A percentile compares a stretch with the other conserved stretches of the same genome.
Evolutionary conservation across 1,140 invertebrate genomes (phyloP).

Genomic region (Leptinotarsa undecemlineata): DNA sequence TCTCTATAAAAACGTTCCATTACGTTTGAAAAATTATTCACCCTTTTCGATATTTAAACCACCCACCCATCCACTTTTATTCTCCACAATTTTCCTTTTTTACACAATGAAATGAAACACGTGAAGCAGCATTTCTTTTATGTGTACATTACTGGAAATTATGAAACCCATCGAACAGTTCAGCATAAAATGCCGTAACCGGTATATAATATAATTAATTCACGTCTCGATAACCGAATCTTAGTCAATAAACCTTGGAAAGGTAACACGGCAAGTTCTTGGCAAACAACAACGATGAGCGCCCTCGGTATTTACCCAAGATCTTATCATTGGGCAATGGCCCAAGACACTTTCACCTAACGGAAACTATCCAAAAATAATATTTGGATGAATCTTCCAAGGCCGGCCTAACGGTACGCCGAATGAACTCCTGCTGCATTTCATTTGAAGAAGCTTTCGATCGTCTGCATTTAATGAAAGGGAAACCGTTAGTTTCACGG

Average conservation of each 20-base stretch:
- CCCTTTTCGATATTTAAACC: too few relatives aligned
- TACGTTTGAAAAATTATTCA: too few relatives aligned
- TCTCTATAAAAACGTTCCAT: too few relatives aligned
- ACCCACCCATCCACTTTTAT: too few relatives aligned
- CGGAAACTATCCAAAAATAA: background rate
- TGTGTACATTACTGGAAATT: background rate
- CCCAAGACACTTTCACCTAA: background rate
- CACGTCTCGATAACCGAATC: too few relatives aligned
- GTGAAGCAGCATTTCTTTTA: background rate
- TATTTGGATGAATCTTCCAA: background rate
- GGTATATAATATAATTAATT: too few relatives aligned
- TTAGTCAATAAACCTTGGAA: background rate
- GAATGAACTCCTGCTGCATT: background rate
- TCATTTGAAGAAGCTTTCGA: background rate
- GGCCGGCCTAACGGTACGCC: background rate
- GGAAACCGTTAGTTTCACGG: constrained; percentile 9
- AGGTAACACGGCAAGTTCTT: background rate
- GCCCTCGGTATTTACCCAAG: background rate
- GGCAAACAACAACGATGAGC: background rate
- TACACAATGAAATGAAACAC: background rate
- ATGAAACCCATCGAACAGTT: background rate
- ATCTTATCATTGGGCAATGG: background rate
- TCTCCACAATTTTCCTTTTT: background rate
- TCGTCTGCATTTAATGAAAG: background rate
- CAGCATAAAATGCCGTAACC: too few relatives aligned